A percentile compares a stretch with the other conserved stretches of the same genome.
Conservation (phyloP, 2,888 invertebrate species). For the Sinohyriopsis cumingii region DNA sequence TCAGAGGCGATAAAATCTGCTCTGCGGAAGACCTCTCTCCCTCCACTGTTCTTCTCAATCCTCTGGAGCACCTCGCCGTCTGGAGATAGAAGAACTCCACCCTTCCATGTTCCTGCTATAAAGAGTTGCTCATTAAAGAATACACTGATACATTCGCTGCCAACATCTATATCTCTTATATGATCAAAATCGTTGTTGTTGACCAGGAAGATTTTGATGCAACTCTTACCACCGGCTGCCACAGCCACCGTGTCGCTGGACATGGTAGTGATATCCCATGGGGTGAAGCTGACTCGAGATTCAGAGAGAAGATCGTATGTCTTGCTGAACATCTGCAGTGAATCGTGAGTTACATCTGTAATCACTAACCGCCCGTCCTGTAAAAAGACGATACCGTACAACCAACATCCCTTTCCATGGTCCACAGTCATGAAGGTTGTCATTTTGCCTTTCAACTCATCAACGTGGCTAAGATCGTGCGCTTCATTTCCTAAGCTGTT, state of each 20-base stretch:
- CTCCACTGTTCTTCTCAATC: slow-evolving; percentile 9
- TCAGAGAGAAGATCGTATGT: slow-evolving; percentile 5
- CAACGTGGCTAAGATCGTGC: neutral
- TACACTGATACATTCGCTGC: slow-evolving; percentile 16
- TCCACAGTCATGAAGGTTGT: slow-evolving; percentile 9
- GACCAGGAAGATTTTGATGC: slow-evolving; percentile 8
- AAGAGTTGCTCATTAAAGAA: slow-evolving; percentile 3
- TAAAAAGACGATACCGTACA: slow-evolving; percentile 17
- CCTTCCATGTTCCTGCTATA: slow-evolving; percentile 13
- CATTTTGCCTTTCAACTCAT: slow-evolving; percentile 1
- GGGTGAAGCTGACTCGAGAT: slow-evolving; percentile 9
- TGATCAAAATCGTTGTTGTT: slow-evolving; percentile 3
- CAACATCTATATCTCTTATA: slow-evolving; percentile 5
- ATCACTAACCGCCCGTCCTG: slow-evolving; percentile 14
- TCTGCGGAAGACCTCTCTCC: slow-evolving; percentile 7
- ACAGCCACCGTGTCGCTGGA: slow-evolving; percentile 7
- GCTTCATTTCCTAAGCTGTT: neutral
- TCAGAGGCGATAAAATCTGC: slow-evolving; percentile 14
- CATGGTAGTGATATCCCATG: slow-evolving; percentile 16
- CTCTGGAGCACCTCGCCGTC: slow-evolving; percentile 5
- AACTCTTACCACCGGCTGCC: slow-evolving; percentile 11
- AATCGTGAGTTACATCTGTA: slow-evolving; percentile 25
- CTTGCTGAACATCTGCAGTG: slow-evolving; percentile 15
- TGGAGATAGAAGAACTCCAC: slow-evolving; percentile 10
- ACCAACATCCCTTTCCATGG: slow-evolving; percentile 17